Base-by-base conservation (phyloP, 2,797 vertebrate species). In the Karalla daura region DNA sequence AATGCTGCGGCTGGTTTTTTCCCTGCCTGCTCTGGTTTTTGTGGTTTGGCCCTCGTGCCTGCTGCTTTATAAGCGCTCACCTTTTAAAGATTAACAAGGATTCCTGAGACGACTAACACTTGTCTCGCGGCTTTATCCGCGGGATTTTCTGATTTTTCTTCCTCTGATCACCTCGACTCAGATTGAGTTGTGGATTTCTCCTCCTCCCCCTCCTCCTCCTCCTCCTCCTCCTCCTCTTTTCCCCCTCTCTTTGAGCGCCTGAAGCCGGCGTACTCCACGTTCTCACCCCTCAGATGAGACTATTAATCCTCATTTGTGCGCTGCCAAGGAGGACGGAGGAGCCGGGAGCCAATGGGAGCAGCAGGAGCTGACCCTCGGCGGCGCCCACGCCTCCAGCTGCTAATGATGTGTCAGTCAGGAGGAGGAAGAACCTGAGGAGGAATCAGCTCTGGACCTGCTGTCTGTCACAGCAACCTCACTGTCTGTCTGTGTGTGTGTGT, bases 361-460 rank as follows among this genome's bases (percentile, higher is more conserved):
- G 81, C 71, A 69, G 74, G 65, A 76, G 86, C 54, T 84, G 83
- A 89, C 81, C 86, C 71, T 20, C 53, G 0, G 66, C 46, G 21
- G 70, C 53, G 9, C 35, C 79, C 41, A 60, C 46, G 77, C 80
- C 84, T 82, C 61, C 74, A 82, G 80, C 66, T 81, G 83, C 76
- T 89, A 88, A 86, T 81, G 80, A 74, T 69, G 67, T 74, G 86
- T 83, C 83, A 87, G 80, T 89, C 83, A 86, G 79, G 61, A 64
- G 73, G 74, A 65, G 7, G 39, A 56, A 77, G n/a, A n/a, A n/a
- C n/a, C n/a, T n/a, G n/a, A n/a, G n/a, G n/a, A 70, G 59, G 67
- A 80, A 76, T 40, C 67, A 54, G 68, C 72, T 63, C 71, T 52
- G 37, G 78, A 80, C 80, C 88, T 85, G 87, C 78, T 77, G 76